Base-by-base conservation (phyloP, 1,140 invertebrate species). In the Aphelenchoides avenae region DNA sequence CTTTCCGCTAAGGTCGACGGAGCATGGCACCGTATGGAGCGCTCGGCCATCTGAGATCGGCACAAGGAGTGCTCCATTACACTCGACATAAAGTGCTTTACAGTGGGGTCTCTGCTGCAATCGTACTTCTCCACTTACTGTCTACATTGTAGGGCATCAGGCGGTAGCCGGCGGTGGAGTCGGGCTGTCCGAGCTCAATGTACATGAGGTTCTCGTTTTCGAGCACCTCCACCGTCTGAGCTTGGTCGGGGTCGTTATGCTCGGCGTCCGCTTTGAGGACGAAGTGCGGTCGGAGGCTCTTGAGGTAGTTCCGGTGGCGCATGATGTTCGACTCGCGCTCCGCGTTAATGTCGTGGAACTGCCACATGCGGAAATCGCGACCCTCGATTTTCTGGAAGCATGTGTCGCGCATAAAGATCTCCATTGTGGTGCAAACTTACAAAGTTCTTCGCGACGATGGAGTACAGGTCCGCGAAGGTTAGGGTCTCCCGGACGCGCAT, bases 401-500 rank as follows among this genome's bases (percentile, higher is more conserved):
- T n/a, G n/a, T n/a, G n/a, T n/a, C n/a, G n/a, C n/a, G 11, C n/a
- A 15, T 61, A 1, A 49, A 24, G 2, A 50, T 47, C n/a, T 59
- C 29, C 15, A 46, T 22, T n/a, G n/a, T n/a, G n/a, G n/a, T n/a
- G 18, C n/a, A 37, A 66, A 36, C 40, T 18, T 39, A 71, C 57
- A 18, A 70, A 26, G 13, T 57, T 57, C n/a, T 52, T 52, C 33
- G 40, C 52, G 11, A 71, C 41, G 29, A 62, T 65, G 31, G 61
- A 52, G 33, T 73, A 71, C 4, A 71, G 40, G 13, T 73, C 61
- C 7, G 33, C 15, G 22, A 67, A 41, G 9, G 57, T 52, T 50
- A 63, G 64, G 7, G 27, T 26, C 41, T 71, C 73, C 46, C 60
- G 47, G 6, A 71, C 59, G 7, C 56, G 60, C 33, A 71, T 42